phyloP scores from a whole-genome alignment of 1,140 invertebrate genomes.

The Pteromalus puparum region DNA sequence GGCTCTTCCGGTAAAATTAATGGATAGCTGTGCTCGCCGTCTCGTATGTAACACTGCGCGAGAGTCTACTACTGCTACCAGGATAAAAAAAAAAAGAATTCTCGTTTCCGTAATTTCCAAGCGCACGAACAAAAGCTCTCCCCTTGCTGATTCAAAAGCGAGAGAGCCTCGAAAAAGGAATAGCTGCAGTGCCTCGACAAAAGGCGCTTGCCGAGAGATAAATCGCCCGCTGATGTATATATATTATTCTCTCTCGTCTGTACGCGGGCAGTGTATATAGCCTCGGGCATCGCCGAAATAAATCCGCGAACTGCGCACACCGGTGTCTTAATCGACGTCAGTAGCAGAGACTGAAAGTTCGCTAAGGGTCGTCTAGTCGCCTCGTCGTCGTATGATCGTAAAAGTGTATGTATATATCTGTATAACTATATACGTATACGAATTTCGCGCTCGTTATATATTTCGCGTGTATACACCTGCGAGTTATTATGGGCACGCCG shows the following conservation, averaged over 20 bases:
- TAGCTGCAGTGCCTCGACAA: not conserved
- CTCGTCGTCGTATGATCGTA: not conserved
- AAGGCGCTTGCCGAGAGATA: not conserved
- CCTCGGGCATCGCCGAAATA: not conserved
- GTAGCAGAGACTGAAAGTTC: not conserved
- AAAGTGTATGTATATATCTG: too few relatives aligned
- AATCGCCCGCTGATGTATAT: not conserved
- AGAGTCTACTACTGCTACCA: not conserved
- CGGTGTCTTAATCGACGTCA: not conserved
- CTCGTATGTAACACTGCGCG: not conserved
- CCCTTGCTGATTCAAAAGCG: not conserved
- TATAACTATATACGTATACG: not conserved
- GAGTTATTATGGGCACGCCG: not conserved
- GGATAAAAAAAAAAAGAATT: not conserved
- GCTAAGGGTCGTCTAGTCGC: not conserved
- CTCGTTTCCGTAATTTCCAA: not conserved
- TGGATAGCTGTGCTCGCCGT: not conserved
- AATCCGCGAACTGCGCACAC: not conserved
- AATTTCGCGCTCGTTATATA: not conserved
- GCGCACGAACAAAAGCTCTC: not conserved
- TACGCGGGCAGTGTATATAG: too few relatives aligned
- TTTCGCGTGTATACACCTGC: not conserved
- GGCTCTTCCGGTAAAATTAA: conserved; percentile 25
- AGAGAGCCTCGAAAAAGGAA: not conserved
- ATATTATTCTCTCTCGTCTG: not conserved